Conservation (phyloP, 2,797 vertebrate genomes). For the Limosa lapponica region DNA sequence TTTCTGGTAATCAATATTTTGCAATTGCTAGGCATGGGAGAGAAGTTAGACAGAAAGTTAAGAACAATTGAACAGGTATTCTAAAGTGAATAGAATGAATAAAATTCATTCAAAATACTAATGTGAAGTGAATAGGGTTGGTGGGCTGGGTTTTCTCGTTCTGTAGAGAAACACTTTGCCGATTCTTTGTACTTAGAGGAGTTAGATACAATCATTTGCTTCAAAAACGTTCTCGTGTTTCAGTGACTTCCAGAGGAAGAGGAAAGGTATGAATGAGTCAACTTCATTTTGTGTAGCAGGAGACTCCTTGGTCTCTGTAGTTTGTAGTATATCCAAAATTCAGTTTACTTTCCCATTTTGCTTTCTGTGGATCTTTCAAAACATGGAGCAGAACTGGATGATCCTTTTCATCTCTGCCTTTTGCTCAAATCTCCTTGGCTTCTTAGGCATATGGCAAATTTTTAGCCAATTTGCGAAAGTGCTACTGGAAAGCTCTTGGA, state of each 20-base stretch:
- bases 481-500: not conserved
- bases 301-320: not conserved
- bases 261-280: not conserved
- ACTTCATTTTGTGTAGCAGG: not conserved
- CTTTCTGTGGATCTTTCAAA: not conserved
- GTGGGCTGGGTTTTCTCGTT: not conserved
- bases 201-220: conserved; percentile 35
- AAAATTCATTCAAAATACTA: not conserved
- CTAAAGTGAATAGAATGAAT: not conserved
- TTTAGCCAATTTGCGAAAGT: not conserved
- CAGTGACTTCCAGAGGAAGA: not conserved
- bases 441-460: not conserved
- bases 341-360: not conserved
- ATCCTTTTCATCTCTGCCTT: not conserved
- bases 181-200: conserved; percentile 53
- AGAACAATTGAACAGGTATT: not conserved
- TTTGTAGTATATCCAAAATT: not conserved
- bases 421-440: not conserved
- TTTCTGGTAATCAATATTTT: not conserved
- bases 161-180: conserved; percentile 28
- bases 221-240: conserved; percentile 18
- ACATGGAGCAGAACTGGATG: not conserved
- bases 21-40: not conserved
- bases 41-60: not conserved
- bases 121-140: not conserved